Conservation (phyloP, 2,113 vertebrate genomes). For the Corvus hawaiiensis region DNA sequence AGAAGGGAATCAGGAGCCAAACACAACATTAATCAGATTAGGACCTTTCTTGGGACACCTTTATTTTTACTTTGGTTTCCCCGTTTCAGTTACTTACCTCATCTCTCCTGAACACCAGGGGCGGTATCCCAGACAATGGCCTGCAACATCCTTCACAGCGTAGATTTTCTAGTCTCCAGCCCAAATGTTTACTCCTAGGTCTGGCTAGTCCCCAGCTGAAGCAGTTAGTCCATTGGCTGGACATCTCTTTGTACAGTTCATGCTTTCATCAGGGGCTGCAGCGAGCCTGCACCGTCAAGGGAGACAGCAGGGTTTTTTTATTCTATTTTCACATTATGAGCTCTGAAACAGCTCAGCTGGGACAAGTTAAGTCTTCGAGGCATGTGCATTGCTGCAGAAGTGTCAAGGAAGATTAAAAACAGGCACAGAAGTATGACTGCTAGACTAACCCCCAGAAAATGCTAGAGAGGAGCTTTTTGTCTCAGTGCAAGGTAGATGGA, state of each 20-base stretch:
- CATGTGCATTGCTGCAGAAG: not conserved
- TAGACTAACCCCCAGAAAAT: not conserved
- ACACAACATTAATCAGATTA: conserved; percentile 10
- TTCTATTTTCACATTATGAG: not conserved
- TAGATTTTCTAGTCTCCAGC: not conserved
- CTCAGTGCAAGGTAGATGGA: not conserved
- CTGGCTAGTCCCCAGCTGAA: not conserved
- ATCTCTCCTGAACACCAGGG: not conserved
- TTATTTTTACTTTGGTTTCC: not conserved
- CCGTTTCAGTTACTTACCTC: not conserved
- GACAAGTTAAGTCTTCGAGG: not conserved
- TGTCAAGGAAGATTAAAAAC: conserved; percentile 40
- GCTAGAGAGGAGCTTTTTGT: not conserved
- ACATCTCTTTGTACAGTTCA: not conserved
- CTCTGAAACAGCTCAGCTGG: conserved; percentile 17
- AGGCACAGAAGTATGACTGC: not conserved
- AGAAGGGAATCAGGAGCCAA: not conserved
- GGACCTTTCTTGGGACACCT: not conserved
- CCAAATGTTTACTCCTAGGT: not conserved
- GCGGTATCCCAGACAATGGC: not conserved
- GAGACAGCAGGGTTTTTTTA: not conserved
- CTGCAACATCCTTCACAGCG: not conserved
- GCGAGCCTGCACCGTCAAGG: not conserved
- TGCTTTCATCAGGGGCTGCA: not conserved
- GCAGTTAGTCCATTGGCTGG: not conserved